Conservation (phyloP, 2,113 vertebrate genomes). For the Thomomys bottae region DNA sequence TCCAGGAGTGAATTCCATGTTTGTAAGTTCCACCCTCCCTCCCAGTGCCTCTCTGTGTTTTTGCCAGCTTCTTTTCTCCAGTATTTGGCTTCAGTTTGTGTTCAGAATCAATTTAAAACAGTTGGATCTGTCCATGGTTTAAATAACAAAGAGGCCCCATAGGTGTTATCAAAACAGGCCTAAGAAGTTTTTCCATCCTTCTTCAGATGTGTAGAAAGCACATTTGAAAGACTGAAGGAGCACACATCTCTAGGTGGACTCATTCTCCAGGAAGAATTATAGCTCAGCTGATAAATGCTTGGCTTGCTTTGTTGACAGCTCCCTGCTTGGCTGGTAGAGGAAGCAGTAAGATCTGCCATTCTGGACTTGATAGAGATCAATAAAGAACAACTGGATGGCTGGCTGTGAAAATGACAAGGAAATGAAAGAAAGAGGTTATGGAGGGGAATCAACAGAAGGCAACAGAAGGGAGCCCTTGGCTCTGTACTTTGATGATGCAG, state of each 20-base stretch:
- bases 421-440: neutral
- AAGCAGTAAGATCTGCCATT: neutral
- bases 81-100: neutral
- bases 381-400: neutral
- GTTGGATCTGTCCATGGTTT: neutral
- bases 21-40: neutral
- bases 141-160: neutral
- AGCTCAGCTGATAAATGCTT: neutral
- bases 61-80: neutral
- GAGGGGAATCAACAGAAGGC: neutral
- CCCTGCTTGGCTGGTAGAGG: neutral
- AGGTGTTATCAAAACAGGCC: neutral
- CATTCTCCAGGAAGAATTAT: neutral
- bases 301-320: neutral
- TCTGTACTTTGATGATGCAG: neutral
- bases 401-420: slow-evolving; percentile 2
- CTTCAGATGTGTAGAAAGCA: neutral
- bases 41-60: neutral
- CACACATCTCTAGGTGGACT: neutral
- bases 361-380: neutral
- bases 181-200: neutral
- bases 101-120: neutral
- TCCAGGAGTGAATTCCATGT: neutral
- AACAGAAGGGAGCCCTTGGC: neutral
- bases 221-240: neutral